Conservation (phyloP, 2,113 vertebrate species). For the Odocoileus hemionus region DNA sequence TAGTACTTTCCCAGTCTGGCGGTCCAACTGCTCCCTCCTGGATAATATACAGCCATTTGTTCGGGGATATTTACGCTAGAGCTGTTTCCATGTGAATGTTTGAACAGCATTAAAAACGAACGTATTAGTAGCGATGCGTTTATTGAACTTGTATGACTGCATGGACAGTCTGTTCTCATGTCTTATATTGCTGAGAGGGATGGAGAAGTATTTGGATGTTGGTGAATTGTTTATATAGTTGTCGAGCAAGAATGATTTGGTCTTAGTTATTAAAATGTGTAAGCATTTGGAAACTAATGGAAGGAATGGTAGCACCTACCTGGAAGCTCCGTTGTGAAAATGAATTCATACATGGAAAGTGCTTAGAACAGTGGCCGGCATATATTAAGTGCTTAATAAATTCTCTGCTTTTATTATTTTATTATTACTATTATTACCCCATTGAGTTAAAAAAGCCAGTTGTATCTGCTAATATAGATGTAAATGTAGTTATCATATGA, state of each 20-base stretch:
- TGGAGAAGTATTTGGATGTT: conserved; percentile 63
- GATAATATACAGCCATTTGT: conserved; percentile 90
- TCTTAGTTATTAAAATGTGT: conserved; percentile 55
- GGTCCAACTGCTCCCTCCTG: conserved; percentile 90
- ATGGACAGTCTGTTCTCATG: conserved; percentile 69
- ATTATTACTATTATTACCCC: conserved; percentile 31
- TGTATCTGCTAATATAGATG: conserved; percentile 47
- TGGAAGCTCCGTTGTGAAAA: conserved; percentile 33
- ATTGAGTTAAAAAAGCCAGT: conserved; percentile 41
- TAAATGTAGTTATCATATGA: conserved; percentile 42
- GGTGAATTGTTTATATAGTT: conserved; percentile 70
- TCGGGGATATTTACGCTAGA: conserved; percentile 89
- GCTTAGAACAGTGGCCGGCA: conserved; percentile 14
- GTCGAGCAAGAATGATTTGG: conserved; percentile 59
- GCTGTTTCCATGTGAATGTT: conserved; percentile 88
- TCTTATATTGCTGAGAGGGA: conserved; percentile 63
- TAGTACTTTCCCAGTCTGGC: conserved; percentile 89
- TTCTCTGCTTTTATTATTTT: conserved; percentile 34
- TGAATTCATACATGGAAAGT: neutral
- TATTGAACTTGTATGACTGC: conserved; percentile 82
- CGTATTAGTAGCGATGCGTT: conserved; percentile 85
- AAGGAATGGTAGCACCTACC: neutral
- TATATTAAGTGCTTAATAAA: conserved; percentile 57
- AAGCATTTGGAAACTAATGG: conserved; percentile 40
- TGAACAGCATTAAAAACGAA: conserved; percentile 89